These are phyloP conservation scores for Lethrus apterus DNA, from an alignment of 1,140 invertebrate species.

Conservation along the genomic window DNA sequence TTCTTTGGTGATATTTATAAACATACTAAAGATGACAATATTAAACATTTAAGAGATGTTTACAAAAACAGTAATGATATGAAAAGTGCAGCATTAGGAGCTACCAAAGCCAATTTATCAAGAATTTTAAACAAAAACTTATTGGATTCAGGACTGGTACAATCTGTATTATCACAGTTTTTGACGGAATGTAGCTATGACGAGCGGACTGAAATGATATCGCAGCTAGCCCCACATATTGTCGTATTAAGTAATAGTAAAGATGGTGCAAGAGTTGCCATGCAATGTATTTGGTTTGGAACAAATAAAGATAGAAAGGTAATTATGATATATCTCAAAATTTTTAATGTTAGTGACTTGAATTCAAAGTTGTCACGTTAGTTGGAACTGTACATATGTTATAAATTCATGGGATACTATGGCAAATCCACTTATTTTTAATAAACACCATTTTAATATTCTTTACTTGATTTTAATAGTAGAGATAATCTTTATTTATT, in stretches of 20 bases:
- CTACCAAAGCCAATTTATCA: constrained; percentile 62
- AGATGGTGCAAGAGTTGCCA: constrained; percentile 70
- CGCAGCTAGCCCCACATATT: constrained; percentile 59
- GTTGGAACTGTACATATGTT: too few relatives aligned
- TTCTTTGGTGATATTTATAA: constrained; percentile 73
- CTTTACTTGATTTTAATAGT: too few relatives aligned
- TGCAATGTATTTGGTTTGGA: constrained; percentile 80
- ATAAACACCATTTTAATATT: too few relatives aligned
- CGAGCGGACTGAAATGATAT: constrained; percentile 65
- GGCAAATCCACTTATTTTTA: too few relatives aligned
- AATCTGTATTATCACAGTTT: constrained; percentile 76
- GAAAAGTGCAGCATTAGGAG: constrained; percentile 60
- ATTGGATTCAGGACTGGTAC: constrained; percentile 60
- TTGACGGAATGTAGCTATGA: constrained; percentile 60
- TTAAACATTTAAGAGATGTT: constrained; percentile 54
- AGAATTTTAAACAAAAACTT: constrained; percentile 65
- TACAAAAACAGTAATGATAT: constrained; percentile 55
- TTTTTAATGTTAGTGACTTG: too few relatives aligned
- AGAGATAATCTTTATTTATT: too few relatives aligned
- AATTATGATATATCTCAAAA: too few relatives aligned
- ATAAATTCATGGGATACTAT: too few relatives aligned
- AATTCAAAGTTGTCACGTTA: too few relatives aligned
- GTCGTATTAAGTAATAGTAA: constrained; percentile 76
- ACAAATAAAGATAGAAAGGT: constrained; percentile 70
- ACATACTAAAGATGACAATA: constrained; percentile 52